Evolutionary conservation across 2,113 vertebrate genomes (phyloP), one percentile per base, ranked within the genome.

Genomic region (Harpagus bidentatus): DNA sequence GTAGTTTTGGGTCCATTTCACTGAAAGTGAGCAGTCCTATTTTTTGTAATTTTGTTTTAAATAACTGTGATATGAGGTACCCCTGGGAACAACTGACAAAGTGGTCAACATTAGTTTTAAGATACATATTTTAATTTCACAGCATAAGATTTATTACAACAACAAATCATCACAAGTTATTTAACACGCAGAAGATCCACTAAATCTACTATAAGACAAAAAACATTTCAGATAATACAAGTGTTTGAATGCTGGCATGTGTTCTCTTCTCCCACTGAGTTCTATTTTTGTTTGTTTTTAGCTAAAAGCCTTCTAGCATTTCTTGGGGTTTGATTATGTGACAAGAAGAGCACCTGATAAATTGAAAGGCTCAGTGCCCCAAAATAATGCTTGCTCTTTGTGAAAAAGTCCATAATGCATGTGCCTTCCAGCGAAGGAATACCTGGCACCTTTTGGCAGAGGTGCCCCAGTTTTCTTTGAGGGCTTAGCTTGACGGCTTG

Each of bases 231-330:
- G 89, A 71, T 91, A 77, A 88, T 50, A 16, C 42, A 91, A 88
- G 72, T 47, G 26, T 59, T 42, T 42, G 63, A 52, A 62, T 58
- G 42, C n/a, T 93, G 82, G 62, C 86, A 88, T 40, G 71, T 62
- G 34, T 77, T 82, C 79, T 38, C 42, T 92, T 91, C 86, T 91
- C 80, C 89, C 77, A 88, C 93, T 67, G 59, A 62, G 29, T 95
- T 88, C 90, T 94, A 90, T 91, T 92, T 94, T 88, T 74, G 45
- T 74, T 93, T 69, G 66, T 4, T 53, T 92, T 77, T 56, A 80
- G 53, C 58, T 84, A 47, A 84, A 95, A 91, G n/a, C 47, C 42
- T 81, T 55, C 50, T 40, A 71, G 43, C 23, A 32, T 45, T 88
- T 47, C 72, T 84, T 40, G n/a, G 13, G 38, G 29, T 81, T 90